These are phyloP conservation scores for Hoplostethus atlanticus DNA, from an alignment of 2,797 vertebrate genomes.

Conservation along the genomic window DNA sequence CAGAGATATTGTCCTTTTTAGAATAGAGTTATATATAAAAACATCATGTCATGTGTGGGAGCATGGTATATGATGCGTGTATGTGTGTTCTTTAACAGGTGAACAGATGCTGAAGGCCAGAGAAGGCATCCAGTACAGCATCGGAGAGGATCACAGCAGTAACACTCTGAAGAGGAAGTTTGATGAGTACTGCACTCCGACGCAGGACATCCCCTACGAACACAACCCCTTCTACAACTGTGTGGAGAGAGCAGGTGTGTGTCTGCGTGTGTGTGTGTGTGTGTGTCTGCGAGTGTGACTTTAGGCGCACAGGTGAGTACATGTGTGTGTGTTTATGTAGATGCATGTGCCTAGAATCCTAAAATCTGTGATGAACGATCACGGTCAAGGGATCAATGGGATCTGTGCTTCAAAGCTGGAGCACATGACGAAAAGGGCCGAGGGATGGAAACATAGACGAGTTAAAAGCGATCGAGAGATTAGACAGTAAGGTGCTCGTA, in stretches of 20 bases:
- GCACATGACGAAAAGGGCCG: neutral
- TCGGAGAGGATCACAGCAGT: constrained; percentile 65
- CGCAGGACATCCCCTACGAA: constrained; percentile 66
- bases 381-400: neutral
- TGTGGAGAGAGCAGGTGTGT: constrained; percentile 80
- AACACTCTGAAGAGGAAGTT: constrained; percentile 81
- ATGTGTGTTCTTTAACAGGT: constrained; percentile 68
- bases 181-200: constrained; percentile 75
- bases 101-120: constrained; percentile 70
- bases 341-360: constrained; percentile 9
- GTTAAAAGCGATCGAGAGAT: constrained; percentile 27
- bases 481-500: constrained; percentile 15
- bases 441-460: constrained; percentile 24
- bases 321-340: neutral
- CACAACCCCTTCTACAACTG: constrained; percentile 86
- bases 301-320: constrained; percentile 3
- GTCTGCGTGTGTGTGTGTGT: constrained; percentile 22
- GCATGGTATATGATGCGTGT: neutral
- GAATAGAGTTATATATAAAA: neutral
- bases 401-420: neutral
- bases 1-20: neutral
- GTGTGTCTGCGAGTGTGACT: too few species aligned
- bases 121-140: constrained; percentile 64
- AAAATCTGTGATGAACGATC: neutral
- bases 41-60: neutral